Evolutionary conservation across 2,888 invertebrate genomes (phyloP).

Genomic region (Rotaria macrura): DNA sequence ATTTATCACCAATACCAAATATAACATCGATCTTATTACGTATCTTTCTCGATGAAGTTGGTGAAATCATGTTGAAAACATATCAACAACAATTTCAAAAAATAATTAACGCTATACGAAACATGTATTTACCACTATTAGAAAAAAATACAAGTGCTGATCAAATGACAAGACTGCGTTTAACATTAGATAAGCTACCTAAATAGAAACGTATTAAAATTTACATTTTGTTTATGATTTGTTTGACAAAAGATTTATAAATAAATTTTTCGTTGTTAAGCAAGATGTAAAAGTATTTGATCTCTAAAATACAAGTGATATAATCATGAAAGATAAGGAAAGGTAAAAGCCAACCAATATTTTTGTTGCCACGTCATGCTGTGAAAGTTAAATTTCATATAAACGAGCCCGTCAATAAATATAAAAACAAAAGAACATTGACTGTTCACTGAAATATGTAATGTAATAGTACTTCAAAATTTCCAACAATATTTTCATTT

Average conservation of each 20-base stretch:
- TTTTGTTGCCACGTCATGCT: too few species aligned
- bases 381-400: too few species aligned
- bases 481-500: too few species aligned
- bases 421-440: too few species aligned
- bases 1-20: conserved; percentile 64
- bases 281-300: too few species aligned
- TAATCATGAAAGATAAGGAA: too few species aligned
- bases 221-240: neutral
- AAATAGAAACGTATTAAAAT: neutral
- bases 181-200: neutral
- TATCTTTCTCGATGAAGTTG: neutral
- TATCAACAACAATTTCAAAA: neutral
- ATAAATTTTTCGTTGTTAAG: neutral
- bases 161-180: neutral
- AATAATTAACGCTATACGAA: neutral
- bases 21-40: conserved; percentile 54
- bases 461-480: too few species aligned
- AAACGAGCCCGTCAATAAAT: too few species aligned
- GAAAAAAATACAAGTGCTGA: neutral
- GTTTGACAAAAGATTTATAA: neutral
- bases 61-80: neutral
- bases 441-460: too few species aligned
- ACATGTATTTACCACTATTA: neutral
- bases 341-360: too few species aligned
- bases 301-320: too few species aligned